Evolutionary conservation across 2,797 vertebrate species (phyloP), one percentile per base, ranked within the genome.

Genomic region (Sarcoramphus papa): DNA sequence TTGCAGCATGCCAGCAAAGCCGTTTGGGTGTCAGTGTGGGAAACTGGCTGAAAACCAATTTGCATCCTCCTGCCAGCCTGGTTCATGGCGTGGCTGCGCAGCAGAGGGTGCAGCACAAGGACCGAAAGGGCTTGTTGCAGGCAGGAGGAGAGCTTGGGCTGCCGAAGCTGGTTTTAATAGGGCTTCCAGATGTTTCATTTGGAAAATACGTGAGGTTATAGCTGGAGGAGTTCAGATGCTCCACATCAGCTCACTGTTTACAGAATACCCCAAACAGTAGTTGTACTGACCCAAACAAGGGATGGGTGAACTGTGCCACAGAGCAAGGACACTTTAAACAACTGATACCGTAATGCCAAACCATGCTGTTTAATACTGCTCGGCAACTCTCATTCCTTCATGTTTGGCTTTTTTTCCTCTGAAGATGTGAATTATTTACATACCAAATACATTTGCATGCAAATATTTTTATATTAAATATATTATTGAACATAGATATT

Each of bases 401-500:
- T 54, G 20, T 83, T 77, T 40, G 33, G 28, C 24, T 77, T n/a
- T 70, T 74, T 79, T 74, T 43, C 35, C 33, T 85, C 75, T 77
- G 68, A 82, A 90, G 87, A 48, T 33, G 13, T 56, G 53, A 85
- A 63, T 89, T 76, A 86, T 90, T 94, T 93, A 64, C 60, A 43
- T 92, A 33, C 56, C 25, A 77, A 87, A 63, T 85, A 43, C 3
- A 57, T 91, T 83, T 72, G 31, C 48, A 80, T 93, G 93, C 82
- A 95, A 95, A 90, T 87, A 37, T 57, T 80, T 89, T 91, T 83
- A 28, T 85, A 88, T 93, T 91, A 83, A 64, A 75, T 84, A 2
- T 47, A 33, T 80, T 88, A 60, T 16, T 77, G 68, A 40, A 75
- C 72, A 27, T 64, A 75, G 37, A 47, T 85, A 88, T 90, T 96